A percentile compares a stretch with the other conserved stretches of the same genome.
phyloP scores from a whole-genome alignment of 2,888 invertebrate genomes.

The Tolmerus cingulatus region DNA sequence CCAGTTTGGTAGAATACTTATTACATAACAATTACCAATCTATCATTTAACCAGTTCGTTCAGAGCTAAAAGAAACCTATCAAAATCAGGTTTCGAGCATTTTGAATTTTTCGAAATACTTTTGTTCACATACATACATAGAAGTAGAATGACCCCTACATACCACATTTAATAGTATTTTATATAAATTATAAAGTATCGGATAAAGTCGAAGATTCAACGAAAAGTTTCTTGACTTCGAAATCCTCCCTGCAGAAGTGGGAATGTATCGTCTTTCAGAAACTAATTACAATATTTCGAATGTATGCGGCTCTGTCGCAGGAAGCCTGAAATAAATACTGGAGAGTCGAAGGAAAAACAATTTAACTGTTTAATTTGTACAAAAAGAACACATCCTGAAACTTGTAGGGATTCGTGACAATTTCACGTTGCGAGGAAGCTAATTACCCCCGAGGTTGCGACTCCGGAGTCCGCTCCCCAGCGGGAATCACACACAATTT shows the following conservation, averaged over 20 bases:
- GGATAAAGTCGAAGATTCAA: too few species aligned
- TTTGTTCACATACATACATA: too few species aligned
- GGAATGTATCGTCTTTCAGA: background rate
- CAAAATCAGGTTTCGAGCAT: too few species aligned
- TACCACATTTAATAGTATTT: too few species aligned
- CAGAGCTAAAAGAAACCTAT: too few species aligned
- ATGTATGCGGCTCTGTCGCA: background rate
- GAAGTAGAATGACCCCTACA: too few species aligned
- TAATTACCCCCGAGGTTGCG: background rate
- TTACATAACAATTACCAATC: too few species aligned
- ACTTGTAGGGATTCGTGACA: background rate
- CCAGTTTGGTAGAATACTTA: too few species aligned
- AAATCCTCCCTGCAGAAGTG: background rate
- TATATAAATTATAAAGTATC: too few species aligned
- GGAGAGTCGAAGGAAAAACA: background rate
- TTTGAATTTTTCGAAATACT: too few species aligned
- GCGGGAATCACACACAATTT: background rate
- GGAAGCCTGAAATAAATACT: background rate
- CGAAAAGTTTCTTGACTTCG: background rate
- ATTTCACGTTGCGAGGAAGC: slow-evolving; percentile 3
- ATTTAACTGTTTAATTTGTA: background rate
- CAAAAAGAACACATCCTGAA: background rate
- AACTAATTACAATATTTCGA: background rate
- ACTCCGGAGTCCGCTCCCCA: background rate
- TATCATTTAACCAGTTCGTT: too few species aligned